Conservation (phyloP, 2,113 vertebrate species). For the Sminthopsis crassicaudata region DNA sequence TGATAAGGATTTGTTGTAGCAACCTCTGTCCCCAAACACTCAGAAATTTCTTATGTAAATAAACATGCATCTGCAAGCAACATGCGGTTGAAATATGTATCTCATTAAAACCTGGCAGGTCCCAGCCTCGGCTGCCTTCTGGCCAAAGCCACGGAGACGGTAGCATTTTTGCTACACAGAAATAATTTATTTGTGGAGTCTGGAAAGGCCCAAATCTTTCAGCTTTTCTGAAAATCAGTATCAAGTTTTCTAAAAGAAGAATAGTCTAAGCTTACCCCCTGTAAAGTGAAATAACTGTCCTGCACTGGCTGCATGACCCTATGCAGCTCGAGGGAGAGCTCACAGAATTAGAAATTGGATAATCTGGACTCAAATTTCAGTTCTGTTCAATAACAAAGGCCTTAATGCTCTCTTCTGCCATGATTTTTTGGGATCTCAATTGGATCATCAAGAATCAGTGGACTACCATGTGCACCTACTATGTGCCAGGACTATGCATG, state of each 20-base stretch:
- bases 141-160: constrained; percentile 83
- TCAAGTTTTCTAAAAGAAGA: background rate
- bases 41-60: constrained; percentile 85
- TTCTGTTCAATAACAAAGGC: background rate
- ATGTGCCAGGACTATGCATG: background rate
- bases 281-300: background rate
- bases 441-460: background rate
- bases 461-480: background rate
- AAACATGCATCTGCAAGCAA: constrained; percentile 77
- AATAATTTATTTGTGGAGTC: constrained; percentile 76
- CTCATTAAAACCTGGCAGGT: constrained; percentile 87
- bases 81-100: constrained; percentile 85
- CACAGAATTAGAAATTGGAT: background rate
- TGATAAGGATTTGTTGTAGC: constrained; percentile 89
- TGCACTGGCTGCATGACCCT: background rate
- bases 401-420: background rate
- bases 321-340: background rate
- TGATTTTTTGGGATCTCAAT: background rate
- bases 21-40: constrained; percentile 86
- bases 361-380: background rate
- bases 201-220: constrained; percentile 55
- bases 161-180: constrained; percentile 79
- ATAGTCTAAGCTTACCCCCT: background rate
- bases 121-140: constrained; percentile 35
- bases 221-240: background rate